A percentile compares a stretch with the other conserved stretches of the same genome.
phyloP scores from a whole-genome alignment of 64 coral and sea anemone species.

The Actinia equina region DNA sequence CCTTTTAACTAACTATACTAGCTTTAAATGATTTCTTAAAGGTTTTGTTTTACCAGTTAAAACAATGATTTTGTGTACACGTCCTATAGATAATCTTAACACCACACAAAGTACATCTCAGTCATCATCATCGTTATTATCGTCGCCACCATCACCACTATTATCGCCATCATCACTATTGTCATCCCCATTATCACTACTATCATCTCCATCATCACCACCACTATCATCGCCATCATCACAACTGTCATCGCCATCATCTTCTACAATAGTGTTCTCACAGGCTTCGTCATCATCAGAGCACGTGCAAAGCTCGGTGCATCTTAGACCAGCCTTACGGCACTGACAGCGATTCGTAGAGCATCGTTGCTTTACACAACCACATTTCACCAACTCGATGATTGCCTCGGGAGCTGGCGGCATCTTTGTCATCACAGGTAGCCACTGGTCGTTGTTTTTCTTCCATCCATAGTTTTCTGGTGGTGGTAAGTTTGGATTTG shows the following conservation, averaged over 20 bases:
- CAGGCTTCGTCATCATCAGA: neutral
- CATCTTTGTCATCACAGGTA: conserved; percentile 28
- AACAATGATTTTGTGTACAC: no score
- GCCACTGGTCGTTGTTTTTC: neutral
- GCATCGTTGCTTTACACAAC: neutral
- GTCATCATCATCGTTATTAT: no score
- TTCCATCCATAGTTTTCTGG: neutral
- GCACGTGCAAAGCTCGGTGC: neutral
- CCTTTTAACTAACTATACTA: no score
- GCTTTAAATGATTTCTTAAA: no score
- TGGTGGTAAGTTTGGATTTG: neutral
- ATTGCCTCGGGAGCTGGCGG: conserved; percentile 29
- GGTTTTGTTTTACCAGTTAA: no score
- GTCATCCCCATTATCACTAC: neutral
- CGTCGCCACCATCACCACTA: neutral
- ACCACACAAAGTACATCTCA: no score
- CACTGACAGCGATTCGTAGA: conserved; percentile 35
- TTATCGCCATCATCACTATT: neutral
- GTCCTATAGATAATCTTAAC: no score
- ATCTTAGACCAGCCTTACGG: conserved; percentile 15
- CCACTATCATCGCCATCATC: no score
- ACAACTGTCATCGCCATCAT: no score
- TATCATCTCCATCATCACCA: neutral
- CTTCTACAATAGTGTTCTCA: neutral
- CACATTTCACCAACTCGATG: conserved; percentile 9